A percentile compares a stretch with the other conserved stretches of the same genome.
These are phyloP conservation scores for Tokudaia tokunoshimensis DNA, from an alignment of 2,797 vertebrate species.

Conservation along the genomic window DNA sequence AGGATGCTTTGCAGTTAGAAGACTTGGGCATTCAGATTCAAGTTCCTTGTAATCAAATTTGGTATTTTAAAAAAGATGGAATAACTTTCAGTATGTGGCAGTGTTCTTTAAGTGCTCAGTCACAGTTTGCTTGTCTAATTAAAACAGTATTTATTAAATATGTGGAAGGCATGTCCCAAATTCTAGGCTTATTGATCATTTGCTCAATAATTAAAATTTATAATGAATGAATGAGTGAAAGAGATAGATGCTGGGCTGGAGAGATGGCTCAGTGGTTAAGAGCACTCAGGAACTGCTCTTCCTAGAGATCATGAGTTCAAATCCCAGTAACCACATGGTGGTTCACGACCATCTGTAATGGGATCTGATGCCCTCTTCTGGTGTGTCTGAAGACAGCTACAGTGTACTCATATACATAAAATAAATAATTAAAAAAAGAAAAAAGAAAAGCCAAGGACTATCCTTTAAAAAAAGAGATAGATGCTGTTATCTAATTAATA, in stretches of 20 bases:
- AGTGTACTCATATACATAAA: too few relatives aligned
- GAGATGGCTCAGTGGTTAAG: too few relatives aligned
- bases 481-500: slow-evolving; percentile 14
- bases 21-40: background rate
- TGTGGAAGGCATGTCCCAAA: background rate
- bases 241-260: background rate
- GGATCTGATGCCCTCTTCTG: too few relatives aligned
- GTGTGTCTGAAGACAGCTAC: too few relatives aligned
- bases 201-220: slow-evolving; percentile 20
- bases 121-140: background rate
- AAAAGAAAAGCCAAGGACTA: too few relatives aligned
- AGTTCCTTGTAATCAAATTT: background rate
- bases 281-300: too few relatives aligned
- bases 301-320: too few relatives aligned
- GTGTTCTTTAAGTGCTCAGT: background rate
- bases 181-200: slow-evolving; percentile 25
- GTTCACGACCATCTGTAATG: too few relatives aligned
- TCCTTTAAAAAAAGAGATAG: background rate
- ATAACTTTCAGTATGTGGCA: background rate
- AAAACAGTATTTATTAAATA: slow-evolving; percentile 31
- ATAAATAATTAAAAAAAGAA: background rate
- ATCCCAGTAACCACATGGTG: too few relatives aligned
- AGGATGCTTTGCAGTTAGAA: slow-evolving; percentile 22
- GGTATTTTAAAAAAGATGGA: background rate
- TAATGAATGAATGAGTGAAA: slow-evolving; percentile 14